A percentile compares a stretch with the other conserved stretches of the same genome.
phyloP scores from a whole-genome alignment of 2,797 vertebrate genomes.

The Gila robusta region DNA sequence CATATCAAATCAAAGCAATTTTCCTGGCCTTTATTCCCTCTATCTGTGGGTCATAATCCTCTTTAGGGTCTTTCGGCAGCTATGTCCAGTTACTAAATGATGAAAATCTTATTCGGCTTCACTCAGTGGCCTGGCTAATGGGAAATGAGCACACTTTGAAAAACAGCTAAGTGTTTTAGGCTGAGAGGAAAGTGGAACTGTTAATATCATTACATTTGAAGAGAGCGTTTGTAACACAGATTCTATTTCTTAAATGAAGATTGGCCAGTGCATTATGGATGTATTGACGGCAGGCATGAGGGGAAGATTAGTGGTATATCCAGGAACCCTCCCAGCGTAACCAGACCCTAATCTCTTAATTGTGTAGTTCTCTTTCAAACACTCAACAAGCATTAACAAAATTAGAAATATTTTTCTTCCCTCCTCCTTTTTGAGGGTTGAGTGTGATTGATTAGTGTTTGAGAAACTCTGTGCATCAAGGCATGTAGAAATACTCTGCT shows the following conservation, averaged over 20 bases:
- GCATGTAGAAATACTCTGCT: constrained; percentile 19
- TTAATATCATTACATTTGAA: constrained; percentile 59
- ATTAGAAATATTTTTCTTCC: constrained; percentile 11
- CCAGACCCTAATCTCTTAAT: constrained; percentile 50
- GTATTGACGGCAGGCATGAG: constrained; percentile 23
- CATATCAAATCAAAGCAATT: constrained; percentile 54
- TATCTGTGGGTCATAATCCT: constrained; percentile 62
- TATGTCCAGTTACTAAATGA: constrained; percentile 46
- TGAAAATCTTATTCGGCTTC: constrained; percentile 55
- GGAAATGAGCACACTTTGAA: constrained; percentile 46
- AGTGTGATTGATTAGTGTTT: constrained; percentile 34
- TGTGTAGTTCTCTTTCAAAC: constrained; percentile 48
- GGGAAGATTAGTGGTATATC: constrained; percentile 38
- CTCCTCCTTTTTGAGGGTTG: constrained; percentile 9
- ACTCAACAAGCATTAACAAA: constrained; percentile 46
- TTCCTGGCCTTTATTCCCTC: constrained; percentile 51
- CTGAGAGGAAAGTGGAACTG: constrained; percentile 55
- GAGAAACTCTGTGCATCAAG: constrained; percentile 12
- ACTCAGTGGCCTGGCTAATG: constrained; percentile 57
- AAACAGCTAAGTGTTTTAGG: constrained; percentile 49
- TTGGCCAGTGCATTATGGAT: constrained; percentile 34
- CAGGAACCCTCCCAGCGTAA: constrained; percentile 41
- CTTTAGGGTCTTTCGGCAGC: constrained; percentile 45
- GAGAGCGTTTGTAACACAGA: constrained; percentile 43
- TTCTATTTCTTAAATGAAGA: constrained; percentile 50